Percentiles rank a stretch among this genome's conserved stretches.
These are phyloP conservation scores for Zaprionus ghesquierei DNA, from an alignment of 1,140 invertebrate genomes.

Conservation along the genomic window DNA sequence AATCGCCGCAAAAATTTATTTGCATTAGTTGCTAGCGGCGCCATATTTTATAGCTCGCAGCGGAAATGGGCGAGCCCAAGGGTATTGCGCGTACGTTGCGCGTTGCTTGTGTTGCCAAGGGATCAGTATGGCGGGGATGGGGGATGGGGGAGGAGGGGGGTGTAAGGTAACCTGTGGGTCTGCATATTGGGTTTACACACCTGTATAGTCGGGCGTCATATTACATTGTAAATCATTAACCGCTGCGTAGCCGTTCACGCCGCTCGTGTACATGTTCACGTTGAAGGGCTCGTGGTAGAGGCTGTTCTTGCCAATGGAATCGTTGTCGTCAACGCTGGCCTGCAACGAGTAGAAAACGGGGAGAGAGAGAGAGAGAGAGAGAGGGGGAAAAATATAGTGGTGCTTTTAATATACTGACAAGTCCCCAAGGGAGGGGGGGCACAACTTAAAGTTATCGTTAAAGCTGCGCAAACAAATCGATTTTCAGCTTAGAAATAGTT, in stretches of 20 bases:
- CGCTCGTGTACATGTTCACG: conserved; percentile 83
- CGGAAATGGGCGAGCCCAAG: conserved; percentile 46
- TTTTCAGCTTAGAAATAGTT: background rate
- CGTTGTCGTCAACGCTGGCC: conserved; percentile 82
- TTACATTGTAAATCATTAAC: conserved; percentile 83
- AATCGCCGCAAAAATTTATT: conserved; percentile 71
- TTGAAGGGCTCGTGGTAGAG: conserved; percentile 84
- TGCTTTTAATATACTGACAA: conserved; percentile 34
- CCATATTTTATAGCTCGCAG: conserved; percentile 68
- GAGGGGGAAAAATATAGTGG: background rate
- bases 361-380: background rate
- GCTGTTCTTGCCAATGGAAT: conserved; percentile 83
- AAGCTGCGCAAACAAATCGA: background rate
- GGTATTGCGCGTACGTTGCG: conserved; percentile 38
- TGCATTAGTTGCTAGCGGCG: conserved; percentile 67
- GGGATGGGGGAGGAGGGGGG: conserved; percentile 9
- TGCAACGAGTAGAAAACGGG: background rate
- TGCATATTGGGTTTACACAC: conserved; percentile 66
- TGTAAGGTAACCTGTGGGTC: background rate
- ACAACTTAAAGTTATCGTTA: background rate
- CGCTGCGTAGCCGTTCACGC: conserved; percentile 81
- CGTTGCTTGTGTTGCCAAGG: background rate
- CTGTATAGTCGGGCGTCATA: conserved; percentile 83
- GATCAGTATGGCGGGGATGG: background rate
- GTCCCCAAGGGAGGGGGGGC: background rate